These are phyloP conservation scores for Laupala kohalensis DNA, from an alignment of 1,140 invertebrate genomes.

Conservation along the genomic window DNA sequence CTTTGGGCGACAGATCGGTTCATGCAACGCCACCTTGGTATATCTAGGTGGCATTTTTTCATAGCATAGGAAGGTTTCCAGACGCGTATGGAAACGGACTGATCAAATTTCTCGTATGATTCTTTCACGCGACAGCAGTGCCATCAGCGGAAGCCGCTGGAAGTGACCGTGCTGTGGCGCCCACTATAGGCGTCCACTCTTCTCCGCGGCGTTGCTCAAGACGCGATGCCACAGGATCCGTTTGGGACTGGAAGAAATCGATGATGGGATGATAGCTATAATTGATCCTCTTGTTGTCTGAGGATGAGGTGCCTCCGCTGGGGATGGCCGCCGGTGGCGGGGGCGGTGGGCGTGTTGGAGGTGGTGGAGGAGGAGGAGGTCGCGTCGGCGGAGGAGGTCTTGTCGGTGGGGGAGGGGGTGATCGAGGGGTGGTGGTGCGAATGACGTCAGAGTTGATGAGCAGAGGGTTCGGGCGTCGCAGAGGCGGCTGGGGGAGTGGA, in stretches of 20 bases:
- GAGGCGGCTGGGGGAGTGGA: too few relatives aligned
- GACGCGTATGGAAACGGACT: too few relatives aligned
- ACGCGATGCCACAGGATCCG: neutral
- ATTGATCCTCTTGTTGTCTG: slow-evolving; percentile 43
- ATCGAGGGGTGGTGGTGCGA: neutral
- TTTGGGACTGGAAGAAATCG: slow-evolving; percentile 49
- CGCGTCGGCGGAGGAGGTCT: neutral
- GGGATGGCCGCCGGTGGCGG: neutral
- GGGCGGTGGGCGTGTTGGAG: neutral
- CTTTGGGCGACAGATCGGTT: too few relatives aligned
- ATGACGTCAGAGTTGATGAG: too few relatives aligned
- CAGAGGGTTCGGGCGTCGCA: too few relatives aligned
- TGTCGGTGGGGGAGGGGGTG: neutral
- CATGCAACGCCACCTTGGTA: too few relatives aligned
- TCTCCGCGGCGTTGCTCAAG: neutral
- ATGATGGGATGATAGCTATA: slow-evolving; percentile 77
- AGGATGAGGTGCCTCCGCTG: slow-evolving; percentile 16
- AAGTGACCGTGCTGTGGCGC: neutral
- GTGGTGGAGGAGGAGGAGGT: neutral
- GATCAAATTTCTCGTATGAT: too few relatives aligned
- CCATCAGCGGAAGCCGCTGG: neutral
- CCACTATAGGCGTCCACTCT: slow-evolving; percentile 19
- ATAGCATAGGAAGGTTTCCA: too few relatives aligned
- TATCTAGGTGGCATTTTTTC: too few relatives aligned
- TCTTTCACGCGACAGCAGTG: too few relatives aligned